Evolutionary conservation across 1,140 invertebrate genomes (phyloP), one percentile per base, ranked within the genome.

Genomic region (Zaprionus davidi): DNA sequence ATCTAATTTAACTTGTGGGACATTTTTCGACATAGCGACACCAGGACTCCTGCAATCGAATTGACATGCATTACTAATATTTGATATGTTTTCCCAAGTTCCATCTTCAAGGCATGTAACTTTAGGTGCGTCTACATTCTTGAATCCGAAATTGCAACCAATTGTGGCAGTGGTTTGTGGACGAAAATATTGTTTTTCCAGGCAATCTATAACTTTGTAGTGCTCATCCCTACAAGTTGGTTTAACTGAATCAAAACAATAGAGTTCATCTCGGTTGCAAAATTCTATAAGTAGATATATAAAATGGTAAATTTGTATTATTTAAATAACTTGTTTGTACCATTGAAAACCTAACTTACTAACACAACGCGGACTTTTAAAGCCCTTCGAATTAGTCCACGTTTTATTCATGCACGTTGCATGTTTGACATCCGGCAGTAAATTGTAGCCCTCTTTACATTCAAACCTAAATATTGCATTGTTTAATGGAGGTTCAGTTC

Each of bases 301-400:
- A 5, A 46, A 17, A 17, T 7, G 0, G 9, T 11, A 11, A 34
- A 34, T 34, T 34, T 7, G 26, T 28, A 11, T 34, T 11, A 34
- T 34, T 34, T 34, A 0, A 34, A 34, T 34, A 11, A 3, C 0
- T 9, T 11, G 3, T 11, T 11, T 11, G 9, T 11, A 11, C 9
- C 31, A 34, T 34, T 3, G 24, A 11, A 34, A 34, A 7, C 9
- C 38, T 17, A n/a, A 63, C 72, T 70, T 64, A 75, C 72, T 75
- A 3, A 20, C n/a, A 51, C 72, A 75, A 0, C 9, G 15, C 13
- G 65, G 44, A 26, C 49, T n/a, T 26, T 12, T 11, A n/a, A 28
- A 49, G 5, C 5, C 7, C 17, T 9, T 17, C 7, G 2, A 2
- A 17, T 17, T n/a, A 7, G 6, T 17, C n/a, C 41, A 46, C 3